phyloP scores from a whole-genome alignment of 1,140 invertebrate species.

The Sitobion miscanthi region DNA sequence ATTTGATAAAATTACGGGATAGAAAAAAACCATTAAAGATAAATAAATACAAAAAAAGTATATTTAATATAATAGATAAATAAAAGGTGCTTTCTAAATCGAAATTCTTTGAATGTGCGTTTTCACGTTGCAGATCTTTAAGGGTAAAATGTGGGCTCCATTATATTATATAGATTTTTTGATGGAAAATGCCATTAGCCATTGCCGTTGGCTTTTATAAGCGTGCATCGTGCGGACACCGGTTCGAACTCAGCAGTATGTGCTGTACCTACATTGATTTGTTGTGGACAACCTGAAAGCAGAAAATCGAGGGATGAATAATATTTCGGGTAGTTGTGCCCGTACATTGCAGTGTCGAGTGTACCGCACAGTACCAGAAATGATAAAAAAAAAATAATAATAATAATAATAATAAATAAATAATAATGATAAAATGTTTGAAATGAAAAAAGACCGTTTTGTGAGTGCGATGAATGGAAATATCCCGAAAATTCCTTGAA shows the following conservation, averaged over 20 bases:
- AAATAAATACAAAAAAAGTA: not conserved
- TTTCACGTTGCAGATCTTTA: not conserved
- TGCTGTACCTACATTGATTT: conserved; percentile 31
- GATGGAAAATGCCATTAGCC: not conserved
- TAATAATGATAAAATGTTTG: conserved; percentile 15
- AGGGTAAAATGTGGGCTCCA: not conserved
- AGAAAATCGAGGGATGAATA: not conserved
- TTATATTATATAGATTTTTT: not conserved
- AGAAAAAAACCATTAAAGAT: not conserved
- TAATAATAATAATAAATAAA: conserved; percentile 16
- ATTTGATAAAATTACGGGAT: not conserved
- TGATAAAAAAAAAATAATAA: conserved; percentile 5
- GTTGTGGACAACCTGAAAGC: not conserved
- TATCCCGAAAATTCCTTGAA: not conserved
- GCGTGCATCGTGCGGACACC: not conserved
- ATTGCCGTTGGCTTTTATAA: not conserved
- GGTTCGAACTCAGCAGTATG: not conserved
- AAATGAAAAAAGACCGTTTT: not conserved
- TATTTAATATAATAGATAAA: not conserved
- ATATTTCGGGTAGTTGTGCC: not conserved
- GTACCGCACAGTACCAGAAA: not conserved
- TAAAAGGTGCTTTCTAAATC: not conserved
- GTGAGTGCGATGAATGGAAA: not conserved
- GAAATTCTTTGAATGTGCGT: not conserved
- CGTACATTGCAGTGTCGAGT: not conserved